Evolutionary conservation across 2,113 vertebrate genomes (phyloP), one percentile per base, ranked within the genome.

Genomic region (Poicephalus meyeri): DNA sequence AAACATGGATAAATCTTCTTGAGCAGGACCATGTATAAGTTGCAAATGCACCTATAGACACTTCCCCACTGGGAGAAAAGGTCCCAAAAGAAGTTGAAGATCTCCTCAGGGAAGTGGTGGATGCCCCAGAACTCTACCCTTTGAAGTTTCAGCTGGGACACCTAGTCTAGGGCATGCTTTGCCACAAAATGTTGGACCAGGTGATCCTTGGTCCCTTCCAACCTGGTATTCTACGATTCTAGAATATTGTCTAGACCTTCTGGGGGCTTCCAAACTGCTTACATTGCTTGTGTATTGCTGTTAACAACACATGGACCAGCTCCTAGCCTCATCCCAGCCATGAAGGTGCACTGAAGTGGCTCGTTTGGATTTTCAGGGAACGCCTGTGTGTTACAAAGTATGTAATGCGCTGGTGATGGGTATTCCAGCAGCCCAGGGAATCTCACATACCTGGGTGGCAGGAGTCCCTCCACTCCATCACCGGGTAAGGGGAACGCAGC

Each of bases 371-470:
- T 33, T 47, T 39, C 55, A 55, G 56, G 69, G 50, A 41, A 31
- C 9, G 10, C 2, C 23, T 49, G 2, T 25, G 28, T 35, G 11
- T 31, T 7, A 4, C 2, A 19, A 16, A 52, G 55, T 12, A 9
- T 0, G 24, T 15, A 25, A 24, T 0, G 2, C 20, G 5, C 31
- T 10, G 55, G 28, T 3, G 47, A 6, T 4, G 6, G 0, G 4
- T 14, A 5, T 16, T 2, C 4, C 25, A 69, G 49, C 39, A 4
- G 68, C 2, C 16, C 50, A 7, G 56, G 56, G 33, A 15, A 20
- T 19, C 53, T n/a, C 52, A 1, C 55, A 8, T 35, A 2, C 77
- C 6, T 0, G 42, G 29, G 72, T 12, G 7, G 24, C 1, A 10
- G 24, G 33, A 92, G 60, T 19, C 41, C 58, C 50, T 16, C 4